A percentile compares a stretch with the other conserved stretches of the same genome.
phyloP scores from a whole-genome alignment of 2,113 vertebrate species.

The Gymnogyps californianus region DNA sequence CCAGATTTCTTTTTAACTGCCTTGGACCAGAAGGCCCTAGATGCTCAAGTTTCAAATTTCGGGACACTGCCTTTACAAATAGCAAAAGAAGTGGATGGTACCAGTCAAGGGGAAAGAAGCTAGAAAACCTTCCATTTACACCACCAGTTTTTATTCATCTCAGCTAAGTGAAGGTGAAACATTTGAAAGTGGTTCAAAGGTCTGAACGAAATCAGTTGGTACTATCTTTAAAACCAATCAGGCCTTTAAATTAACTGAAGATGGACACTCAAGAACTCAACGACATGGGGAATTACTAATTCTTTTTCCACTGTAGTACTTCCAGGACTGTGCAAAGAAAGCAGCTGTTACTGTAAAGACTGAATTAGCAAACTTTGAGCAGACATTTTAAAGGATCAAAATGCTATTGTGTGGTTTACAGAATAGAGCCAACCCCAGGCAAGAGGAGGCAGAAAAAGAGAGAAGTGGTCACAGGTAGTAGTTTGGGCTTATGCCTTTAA shows the following conservation, averaged over 20 bases:
- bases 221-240: neutral
- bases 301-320: neutral
- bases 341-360: neutral
- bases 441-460: neutral
- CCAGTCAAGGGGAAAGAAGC: neutral
- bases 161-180: neutral
- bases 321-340: neutral
- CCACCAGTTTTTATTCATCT: neutral
- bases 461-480: neutral
- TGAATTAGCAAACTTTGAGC: neutral
- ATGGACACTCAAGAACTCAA: neutral
- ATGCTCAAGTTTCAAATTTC: neutral
- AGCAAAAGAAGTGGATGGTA: neutral
- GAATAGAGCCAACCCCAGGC: neutral
- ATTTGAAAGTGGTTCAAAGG: neutral
- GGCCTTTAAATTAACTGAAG: neutral
- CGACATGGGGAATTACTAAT: neutral
- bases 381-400: neutral
- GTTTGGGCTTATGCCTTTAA: neutral
- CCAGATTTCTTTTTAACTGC: neutral
- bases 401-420: neutral
- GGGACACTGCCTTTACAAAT: neutral
- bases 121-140: neutral
- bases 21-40: neutral
- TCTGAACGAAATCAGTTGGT: neutral